phyloP scores from a whole-genome alignment of 2,113 vertebrate genomes.

The Euleptes europaea region DNA sequence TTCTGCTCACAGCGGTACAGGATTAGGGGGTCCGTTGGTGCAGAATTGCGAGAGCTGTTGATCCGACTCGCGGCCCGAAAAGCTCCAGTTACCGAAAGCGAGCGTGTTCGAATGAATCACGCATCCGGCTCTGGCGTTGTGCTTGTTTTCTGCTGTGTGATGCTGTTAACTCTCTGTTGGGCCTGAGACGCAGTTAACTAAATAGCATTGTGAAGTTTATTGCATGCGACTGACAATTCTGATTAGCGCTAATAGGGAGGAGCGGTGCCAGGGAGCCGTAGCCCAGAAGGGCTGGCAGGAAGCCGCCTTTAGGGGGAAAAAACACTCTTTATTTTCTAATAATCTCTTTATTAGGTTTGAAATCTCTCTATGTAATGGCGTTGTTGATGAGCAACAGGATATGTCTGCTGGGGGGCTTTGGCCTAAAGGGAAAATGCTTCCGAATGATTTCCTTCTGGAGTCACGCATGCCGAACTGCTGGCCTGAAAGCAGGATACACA shows the following conservation, averaged over 20 bases:
- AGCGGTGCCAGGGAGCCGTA: not conserved
- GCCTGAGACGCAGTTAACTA: slow-evolving; percentile 4
- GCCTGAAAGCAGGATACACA: not conserved
- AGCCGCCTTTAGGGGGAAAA: not conserved
- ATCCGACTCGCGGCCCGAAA: not conserved
- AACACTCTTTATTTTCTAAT: slow-evolving; percentile 26
- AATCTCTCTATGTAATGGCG: slow-evolving; percentile 10
- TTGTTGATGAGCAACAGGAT: slow-evolving; percentile 1
- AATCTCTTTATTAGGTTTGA: slow-evolving; percentile 20
- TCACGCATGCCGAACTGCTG: not conserved
- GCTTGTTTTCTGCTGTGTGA: not conserved
- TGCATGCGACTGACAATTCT: slow-evolving; percentile 15
- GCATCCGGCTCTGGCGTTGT: not conserved
- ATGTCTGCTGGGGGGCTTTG: not conserved
- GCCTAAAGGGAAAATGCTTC: not conserved
- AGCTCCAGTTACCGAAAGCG: not conserved
- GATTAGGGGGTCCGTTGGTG: too few relatives aligned
- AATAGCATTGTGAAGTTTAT: slow-evolving; percentile 1
- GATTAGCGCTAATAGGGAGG: slow-evolving; percentile 36
- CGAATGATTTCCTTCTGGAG: not conserved
- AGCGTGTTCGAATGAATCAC: not conserved
- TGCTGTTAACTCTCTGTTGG: not conserved
- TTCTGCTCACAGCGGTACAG: not conserved
- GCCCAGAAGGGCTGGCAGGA: slow-evolving; percentile 19
- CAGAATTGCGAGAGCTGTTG: not conserved